Percentiles rank a stretch among this genome's conserved stretches.
phyloP scores from a whole-genome alignment of 2,888 invertebrate genomes.

The Leptinotarsa haldemani region DNA sequence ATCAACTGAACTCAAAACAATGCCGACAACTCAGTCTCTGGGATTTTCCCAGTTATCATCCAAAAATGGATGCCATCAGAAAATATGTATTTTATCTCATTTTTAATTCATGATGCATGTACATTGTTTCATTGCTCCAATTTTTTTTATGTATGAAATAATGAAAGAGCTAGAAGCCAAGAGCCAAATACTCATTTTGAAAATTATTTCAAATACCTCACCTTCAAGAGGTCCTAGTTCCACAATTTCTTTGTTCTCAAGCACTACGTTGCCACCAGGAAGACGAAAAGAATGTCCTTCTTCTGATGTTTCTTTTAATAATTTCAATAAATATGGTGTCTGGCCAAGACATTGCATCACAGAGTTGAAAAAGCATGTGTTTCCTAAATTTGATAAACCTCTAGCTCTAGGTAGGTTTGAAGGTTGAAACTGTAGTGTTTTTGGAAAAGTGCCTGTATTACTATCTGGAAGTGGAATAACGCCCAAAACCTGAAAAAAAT shows the following conservation, averaged over 20 bases:
- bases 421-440: slow-evolving; percentile 32
- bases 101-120: too few species aligned
- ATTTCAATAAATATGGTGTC: slow-evolving; percentile 79
- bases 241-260: slow-evolving; percentile 58
- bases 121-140: too few species aligned
- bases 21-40: too few species aligned
- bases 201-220: slow-evolving; percentile 17
- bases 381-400: slow-evolving; percentile 91
- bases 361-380: slow-evolving; percentile 97
- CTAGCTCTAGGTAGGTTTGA: slow-evolving; percentile 71
- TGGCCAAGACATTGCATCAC: slow-evolving; percentile 93
- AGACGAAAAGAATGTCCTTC: slow-evolving; percentile 78
- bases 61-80: too few species aligned
- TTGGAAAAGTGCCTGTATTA: slow-evolving; percentile 50
- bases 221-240: slow-evolving; percentile 56
- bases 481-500: slow-evolving; percentile 41
- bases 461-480: slow-evolving; percentile 34
- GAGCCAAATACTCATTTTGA: too few species aligned
- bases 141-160: too few species aligned
- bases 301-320: slow-evolving; percentile 76
- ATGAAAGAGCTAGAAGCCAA: too few species aligned
- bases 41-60: too few species aligned
- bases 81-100: too few species aligned
- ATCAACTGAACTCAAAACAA: too few species aligned
- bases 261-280: slow-evolving; percentile 77